Conservation (phyloP, 2,888 invertebrate genomes). For the Coleophora flavipennella region DNA sequence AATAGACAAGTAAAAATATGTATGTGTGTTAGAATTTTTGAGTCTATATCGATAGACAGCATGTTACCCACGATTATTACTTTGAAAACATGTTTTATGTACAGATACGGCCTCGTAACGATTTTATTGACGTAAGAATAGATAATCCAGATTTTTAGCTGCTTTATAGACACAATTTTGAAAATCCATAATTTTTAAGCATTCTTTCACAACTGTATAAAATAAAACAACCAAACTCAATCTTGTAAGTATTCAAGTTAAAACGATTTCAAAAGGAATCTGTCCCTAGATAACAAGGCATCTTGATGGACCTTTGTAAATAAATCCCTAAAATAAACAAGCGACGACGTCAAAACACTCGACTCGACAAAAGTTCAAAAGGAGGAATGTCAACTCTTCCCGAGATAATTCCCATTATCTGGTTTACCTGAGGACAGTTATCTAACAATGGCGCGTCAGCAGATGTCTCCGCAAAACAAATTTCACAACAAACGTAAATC, state of each 20-base stretch:
- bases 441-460: slow-evolving; percentile 53
- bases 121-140: too few relatives aligned
- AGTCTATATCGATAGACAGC: too few relatives aligned
- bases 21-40: too few relatives aligned
- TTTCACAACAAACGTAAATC: slow-evolving; percentile 59
- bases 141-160: too few relatives aligned
- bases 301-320: slow-evolving; percentile 38
- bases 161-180: too few relatives aligned
- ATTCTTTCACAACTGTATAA: neutral
- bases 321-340: slow-evolving; percentile 54
- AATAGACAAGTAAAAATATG: too few relatives aligned
- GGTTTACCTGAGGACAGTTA: slow-evolving; percentile 58
- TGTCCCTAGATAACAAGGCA: slow-evolving; percentile 28
- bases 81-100: too few relatives aligned
- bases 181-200: too few relatives aligned
- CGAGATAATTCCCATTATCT: slow-evolving; percentile 63
- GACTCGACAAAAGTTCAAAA: slow-evolving; percentile 52
- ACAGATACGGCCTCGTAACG: too few relatives aligned
- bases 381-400: slow-evolving; percentile 63
- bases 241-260: too few relatives aligned
- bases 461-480: slow-evolving; percentile 69
- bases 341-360: slow-evolving; percentile 60
- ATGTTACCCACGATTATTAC: too few relatives aligned
- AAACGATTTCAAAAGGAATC: slow-evolving; percentile 11
- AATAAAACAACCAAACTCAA: neutral